Base-by-base conservation (phyloP, 2,888 invertebrate species). In the Onthophagus sagittarius region DNA sequence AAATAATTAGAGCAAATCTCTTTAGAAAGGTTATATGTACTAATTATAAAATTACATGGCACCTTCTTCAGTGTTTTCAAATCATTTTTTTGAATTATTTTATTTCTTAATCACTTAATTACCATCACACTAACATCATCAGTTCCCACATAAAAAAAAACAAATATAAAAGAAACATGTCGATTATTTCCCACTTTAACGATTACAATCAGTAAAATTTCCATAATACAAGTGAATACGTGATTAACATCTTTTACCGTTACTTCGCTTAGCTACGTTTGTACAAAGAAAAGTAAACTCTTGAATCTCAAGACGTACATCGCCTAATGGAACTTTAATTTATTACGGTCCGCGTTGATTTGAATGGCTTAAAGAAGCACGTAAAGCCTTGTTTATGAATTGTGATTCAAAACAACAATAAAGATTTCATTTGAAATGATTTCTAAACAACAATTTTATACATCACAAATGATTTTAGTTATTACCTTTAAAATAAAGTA, bases 401-500 rank as follows among this genome's bases (percentile, higher is more conserved):
- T 53, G 39, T 53, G 11, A 53, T 11, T 53, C 11, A 53, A 53
- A 53, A 53, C 39, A 53, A 53, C 39, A 53, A 53, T 53, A 53
- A 53, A 2, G 23, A 2, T 53, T 53, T 53, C 2, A 53, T 53
- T 11, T 11, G 7, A 53, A 11, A 53, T 53, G 39, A 53, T 53
- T 53, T 53, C 9, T 53, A 53, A 53, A 1, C 39, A 53, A 23
- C 23, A 23, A 23, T 23, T 23, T 23, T 23, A 53, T 7, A 53
- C 39, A 1, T 53, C 5, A 53, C 2, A 9, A 53, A 53, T 2
- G 4, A 53, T 53, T 11, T 7, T 53, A 53, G 9, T 53, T 53
- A 7, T 11, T 11, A 5, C 7, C 6, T 11, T 53, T 11, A 53
- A 53, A 53, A 53, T 4, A 53, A 53, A 4, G 78, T 78, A 79